A percentile compares a stretch with the other conserved stretches of the same genome.
Evolutionary conservation across 2,888 invertebrate genomes (phyloP).

Genomic region (Watsonalla binaria): DNA sequence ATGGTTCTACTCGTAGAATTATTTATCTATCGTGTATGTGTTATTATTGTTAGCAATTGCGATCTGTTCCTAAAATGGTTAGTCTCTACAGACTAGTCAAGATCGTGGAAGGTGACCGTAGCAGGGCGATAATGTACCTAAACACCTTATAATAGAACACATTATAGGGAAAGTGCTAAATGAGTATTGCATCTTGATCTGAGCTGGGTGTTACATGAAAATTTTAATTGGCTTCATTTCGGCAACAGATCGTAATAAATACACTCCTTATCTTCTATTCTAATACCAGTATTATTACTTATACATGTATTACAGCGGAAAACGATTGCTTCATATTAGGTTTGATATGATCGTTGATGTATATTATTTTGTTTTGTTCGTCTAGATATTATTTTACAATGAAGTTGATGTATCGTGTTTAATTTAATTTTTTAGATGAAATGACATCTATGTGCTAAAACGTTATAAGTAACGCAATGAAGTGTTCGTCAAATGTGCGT

Average conservation of each 20-base stretch:
- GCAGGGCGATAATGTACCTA: slow-evolving; percentile 10
- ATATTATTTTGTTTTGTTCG: slow-evolving; percentile 52
- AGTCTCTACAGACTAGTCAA: slow-evolving; percentile 44
- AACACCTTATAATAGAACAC: not conserved
- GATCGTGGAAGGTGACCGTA: slow-evolving; percentile 25
- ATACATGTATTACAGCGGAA: slow-evolving; percentile 48
- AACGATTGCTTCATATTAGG: slow-evolving; percentile 62
- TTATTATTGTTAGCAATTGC: slow-evolving; percentile 45
- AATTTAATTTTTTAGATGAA: slow-evolving; percentile 62
- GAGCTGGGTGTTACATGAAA: slow-evolving; percentile 71
- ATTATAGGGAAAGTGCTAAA: slow-evolving; percentile 28
- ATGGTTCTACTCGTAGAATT: slow-evolving; percentile 18
- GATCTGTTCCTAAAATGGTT: slow-evolving; percentile 77
- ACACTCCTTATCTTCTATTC: slow-evolving; percentile 40
- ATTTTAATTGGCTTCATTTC: slow-evolving; percentile 72
- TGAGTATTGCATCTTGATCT: slow-evolving; percentile 48
- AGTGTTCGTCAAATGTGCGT: slow-evolving; percentile 67
- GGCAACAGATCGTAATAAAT: slow-evolving; percentile 76
- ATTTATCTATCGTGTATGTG: slow-evolving; percentile 39
- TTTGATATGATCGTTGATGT: slow-evolving; percentile 59
- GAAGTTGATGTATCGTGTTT: slow-evolving; percentile 56
- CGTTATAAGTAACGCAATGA: slow-evolving; percentile 78
- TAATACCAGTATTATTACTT: slow-evolving; percentile 36
- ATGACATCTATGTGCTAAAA: slow-evolving; percentile 70
- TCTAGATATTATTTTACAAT: slow-evolving; percentile 48